Conservation (phyloP, 2,888 invertebrate species). For the Drosophila rellima region DNA sequence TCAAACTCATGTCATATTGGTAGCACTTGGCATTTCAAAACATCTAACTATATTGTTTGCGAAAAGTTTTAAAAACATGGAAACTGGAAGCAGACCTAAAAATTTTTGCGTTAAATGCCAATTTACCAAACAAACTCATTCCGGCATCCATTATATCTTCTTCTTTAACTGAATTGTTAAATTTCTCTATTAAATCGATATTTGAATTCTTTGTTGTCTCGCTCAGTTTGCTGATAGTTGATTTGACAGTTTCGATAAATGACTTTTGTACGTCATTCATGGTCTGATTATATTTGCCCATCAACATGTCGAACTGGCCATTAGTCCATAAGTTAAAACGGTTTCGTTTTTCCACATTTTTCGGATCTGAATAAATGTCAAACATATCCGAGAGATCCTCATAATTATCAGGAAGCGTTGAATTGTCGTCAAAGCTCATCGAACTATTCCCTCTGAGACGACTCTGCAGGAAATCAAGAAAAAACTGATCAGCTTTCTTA, state of each 20-base stretch:
- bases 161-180: background rate
- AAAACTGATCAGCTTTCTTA: background rate
- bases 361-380: background rate
- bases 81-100: background rate
- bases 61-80: background rate
- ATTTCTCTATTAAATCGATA: background rate
- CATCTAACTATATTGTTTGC: background rate
- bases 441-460: background rate
- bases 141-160: background rate
- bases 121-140: background rate
- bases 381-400: background rate
- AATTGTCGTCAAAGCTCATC: background rate
- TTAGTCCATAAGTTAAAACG: background rate
- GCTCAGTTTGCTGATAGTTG: background rate
- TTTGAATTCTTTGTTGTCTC: background rate
- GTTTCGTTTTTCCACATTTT: background rate
- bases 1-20: too few species aligned
- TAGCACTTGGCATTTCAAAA: background rate
- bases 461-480: background rate
- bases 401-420: background rate
- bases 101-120: background rate
- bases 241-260: background rate
- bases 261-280: background rate
- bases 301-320: background rate
- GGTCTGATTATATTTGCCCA: background rate